Evolutionary conservation across 1,140 invertebrate species (phyloP), one percentile per base, ranked within the genome.

Genomic region (Schlechtendalia chinensis): DNA sequence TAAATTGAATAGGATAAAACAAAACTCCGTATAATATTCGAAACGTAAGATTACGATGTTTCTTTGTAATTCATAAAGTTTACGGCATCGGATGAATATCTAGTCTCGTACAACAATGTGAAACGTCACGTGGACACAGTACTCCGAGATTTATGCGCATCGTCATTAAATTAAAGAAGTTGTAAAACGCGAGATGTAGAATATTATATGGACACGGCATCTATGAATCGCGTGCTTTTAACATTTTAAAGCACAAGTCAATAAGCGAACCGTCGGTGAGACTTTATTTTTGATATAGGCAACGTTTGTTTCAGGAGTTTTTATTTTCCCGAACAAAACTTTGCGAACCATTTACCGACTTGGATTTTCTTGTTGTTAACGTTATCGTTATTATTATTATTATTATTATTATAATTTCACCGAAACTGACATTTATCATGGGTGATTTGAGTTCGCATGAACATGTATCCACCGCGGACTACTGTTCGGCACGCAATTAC

Each of bases 401-500:
- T 22, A 45, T 67, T 47, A 67, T 47, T 75, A 32, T 32, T 74
- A 56, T 74, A 29, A 29, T 72, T 72, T 54, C 17, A 19, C 17
- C 24, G 29, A 56, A 56, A 56, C 6, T 74, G 11, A 56, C 32
- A 56, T 75, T 75, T 75, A 75, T 74, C 29, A 22, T 19, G 56
- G 56, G 19, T 22, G n/a, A 59, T 77, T 53, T 47, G n/a, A 47
- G 39, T 69, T 69, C 17, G 39, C 39, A 50, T 50, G 67, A 69
- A 69, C 14, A 47, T 59, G 27, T 59, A 75, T 27, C 19, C 10
- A 61, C 22, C 8, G 32, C 14, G 32, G 22, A 39, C 39, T 14
- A 45, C 59, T 24, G 56, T 77, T 47, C 32, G 16, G 32, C 74
- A 77, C 74, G 74, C 74, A 75, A 75, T 19, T 77, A 59, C 24